A percentile compares a stretch with the other conserved stretches of the same genome.
Conservation (phyloP, 2,888 invertebrate species). For the Ryuthela nishihirai region DNA sequence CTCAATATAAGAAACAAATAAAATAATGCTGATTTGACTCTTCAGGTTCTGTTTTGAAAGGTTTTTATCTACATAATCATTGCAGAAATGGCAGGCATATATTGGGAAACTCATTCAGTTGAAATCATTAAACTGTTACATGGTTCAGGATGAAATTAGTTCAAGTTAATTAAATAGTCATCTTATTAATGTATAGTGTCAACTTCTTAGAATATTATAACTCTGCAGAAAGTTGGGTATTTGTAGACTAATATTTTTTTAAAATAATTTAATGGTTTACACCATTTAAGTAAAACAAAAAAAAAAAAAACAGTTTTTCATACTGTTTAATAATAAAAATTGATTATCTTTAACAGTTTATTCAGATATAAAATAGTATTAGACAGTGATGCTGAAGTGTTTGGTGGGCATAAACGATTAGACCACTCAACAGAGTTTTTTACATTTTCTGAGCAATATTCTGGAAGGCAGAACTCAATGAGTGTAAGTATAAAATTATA, state of each 20-base stretch:
- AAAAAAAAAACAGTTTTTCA: not conserved
- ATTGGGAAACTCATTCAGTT: too few relatives aligned
- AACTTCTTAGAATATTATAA: too few relatives aligned
- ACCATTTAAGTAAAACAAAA: conserved; percentile 19
- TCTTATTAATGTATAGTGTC: too few relatives aligned
- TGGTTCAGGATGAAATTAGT: too few relatives aligned
- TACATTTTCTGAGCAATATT: conserved; percentile 65
- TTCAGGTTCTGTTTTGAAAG: too few relatives aligned
- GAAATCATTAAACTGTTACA: too few relatives aligned
- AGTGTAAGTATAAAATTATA: conserved; percentile 49
- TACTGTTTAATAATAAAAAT: not conserved
- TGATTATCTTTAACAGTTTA: not conserved
- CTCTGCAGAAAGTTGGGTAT: too few relatives aligned
- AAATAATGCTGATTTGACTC: too few relatives aligned
- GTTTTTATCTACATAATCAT: too few relatives aligned
- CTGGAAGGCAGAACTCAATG: conserved; percentile 63
- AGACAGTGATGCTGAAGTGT: conserved; percentile 69
- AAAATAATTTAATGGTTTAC: not conserved
- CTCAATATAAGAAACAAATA: too few relatives aligned
- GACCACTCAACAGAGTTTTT: conserved; percentile 61
- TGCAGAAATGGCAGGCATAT: too few relatives aligned
- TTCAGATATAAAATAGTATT: conserved; percentile 69
- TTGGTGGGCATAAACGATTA: conserved; percentile 73
- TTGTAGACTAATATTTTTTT: not conserved
- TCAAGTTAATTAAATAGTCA: too few relatives aligned